Base-by-base conservation (phyloP, 2,888 invertebrate genomes). In the Scaeva pyrastri region DNA sequence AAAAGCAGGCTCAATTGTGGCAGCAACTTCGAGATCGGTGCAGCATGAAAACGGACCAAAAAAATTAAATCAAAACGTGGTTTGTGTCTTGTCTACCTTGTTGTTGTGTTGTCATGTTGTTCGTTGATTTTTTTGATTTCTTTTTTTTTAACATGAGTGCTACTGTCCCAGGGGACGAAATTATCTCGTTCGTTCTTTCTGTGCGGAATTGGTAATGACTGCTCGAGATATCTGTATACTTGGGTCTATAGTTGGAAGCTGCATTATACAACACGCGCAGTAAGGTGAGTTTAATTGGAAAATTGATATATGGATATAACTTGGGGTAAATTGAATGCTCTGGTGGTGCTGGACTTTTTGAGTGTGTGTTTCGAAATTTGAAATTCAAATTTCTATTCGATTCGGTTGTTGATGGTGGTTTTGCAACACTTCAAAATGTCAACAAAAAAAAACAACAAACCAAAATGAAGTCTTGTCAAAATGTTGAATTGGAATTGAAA, bases 101-200 rank as follows among this genome's bases (percentile, higher is more conserved):
- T 85, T 70, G 23, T 23, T 52, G 23, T 72, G 72, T 85, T 86
- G 86, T 86, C 82, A 77, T 86, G 86, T 86, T 31, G 31, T 31
- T 31, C 8, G n/a, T 31, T 31, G 31, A 62, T 70, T 86, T 76
- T 85, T 72, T 73, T 85, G 2, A 8, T 10, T 23, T 12, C 0
- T 16, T 36, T 36, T 56, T 56, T 36, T 52, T 52, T 0, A 52
- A 31, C 62, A 62, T 62, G 62, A 62, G 82, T 86, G 86, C 86
- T 86, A 78, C 86, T 82, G 86, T 86, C 86, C 86, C 77, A 74
- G 82, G 74, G 86, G 86, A 74, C 76, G 74, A 82, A 82, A 86
- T 86, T 82, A 86, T 86, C 82, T 86, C 58, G 82, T 82, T 66
- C 31, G 48, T 60, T 60, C 60, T 60, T 66, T 74, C 55, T 73